Evolutionary conservation across 2,888 invertebrate species (phyloP), one percentile per base, ranked within the genome.

Genomic region (Tricholauxania praeusta): DNA sequence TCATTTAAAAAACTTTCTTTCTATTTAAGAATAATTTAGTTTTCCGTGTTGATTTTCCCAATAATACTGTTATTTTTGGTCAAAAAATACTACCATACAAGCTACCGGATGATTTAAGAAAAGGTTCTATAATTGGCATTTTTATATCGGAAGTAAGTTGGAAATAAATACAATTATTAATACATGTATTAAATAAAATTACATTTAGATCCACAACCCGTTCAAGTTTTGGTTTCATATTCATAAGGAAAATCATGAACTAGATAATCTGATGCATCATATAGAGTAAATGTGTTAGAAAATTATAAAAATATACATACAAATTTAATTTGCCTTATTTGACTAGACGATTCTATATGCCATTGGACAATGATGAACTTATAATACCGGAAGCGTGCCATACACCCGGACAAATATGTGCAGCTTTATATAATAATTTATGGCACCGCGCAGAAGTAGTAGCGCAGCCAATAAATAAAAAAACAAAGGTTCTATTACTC

Each of bases 401-500:
- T 15, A 78, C 75, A 19, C 78, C 78, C 1, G 85, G 82, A 0
- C 85, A 84, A 68, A 75, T 85, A 32, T 85, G 83, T 53, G 85
- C 79, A 1, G 79, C 81, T 3, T 49, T 74, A 3, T 77, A 74
- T 49, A 76, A 78, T 19, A 60, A 71, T 2, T 39, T 52, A n/a
- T 86, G 86, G 86, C 82, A 84, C 67, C 83, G 86, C 6, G 86
- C 80, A 1, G 78, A 80, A 76, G 79, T 86, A 6, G 22, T 85
- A 1, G 71, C 78, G 1, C 72, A 76, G 49, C 75, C 77, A 0
- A 74, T 62, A 14, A 75, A 74, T 4, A 76, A 78, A 19, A 79
- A 78, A 22, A 74, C 83, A 6, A 84, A 85, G 77, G 86, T 81
- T 76, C 55, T 2, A 12, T 7, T 12, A 47, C 55, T 3, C 8